phyloP scores from a whole-genome alignment of 2,888 invertebrate genomes.

The Thecocarcelia acutangulata region DNA sequence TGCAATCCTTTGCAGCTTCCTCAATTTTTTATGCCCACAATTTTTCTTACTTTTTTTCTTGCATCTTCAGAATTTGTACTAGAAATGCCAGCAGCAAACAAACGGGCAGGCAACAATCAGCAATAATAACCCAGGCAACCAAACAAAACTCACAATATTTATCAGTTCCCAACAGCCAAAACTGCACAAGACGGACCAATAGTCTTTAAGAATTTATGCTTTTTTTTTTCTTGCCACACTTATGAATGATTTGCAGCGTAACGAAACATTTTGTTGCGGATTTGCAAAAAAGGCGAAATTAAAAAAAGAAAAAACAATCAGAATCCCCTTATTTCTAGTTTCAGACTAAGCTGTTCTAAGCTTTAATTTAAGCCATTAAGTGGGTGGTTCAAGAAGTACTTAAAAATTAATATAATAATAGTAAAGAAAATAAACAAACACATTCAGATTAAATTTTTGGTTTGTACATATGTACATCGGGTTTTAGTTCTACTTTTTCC shows the following conservation, averaged over 20 bases:
- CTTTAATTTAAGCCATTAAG: no score
- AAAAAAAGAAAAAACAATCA: constrained; percentile 32
- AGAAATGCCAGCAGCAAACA: constrained; percentile 32
- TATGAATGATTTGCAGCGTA: constrained; percentile 66
- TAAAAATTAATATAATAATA: no score
- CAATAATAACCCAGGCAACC: no score
- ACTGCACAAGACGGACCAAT: constrained; percentile 29
- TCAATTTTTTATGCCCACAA: constrained; percentile 52
- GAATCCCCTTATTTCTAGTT: constrained; percentile 50
- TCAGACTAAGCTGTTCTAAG: constrained; percentile 27
- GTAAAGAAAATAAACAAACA: no score
- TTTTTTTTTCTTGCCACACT: constrained; percentile 20
- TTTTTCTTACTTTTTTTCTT: constrained; percentile 8
- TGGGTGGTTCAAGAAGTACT: no score
- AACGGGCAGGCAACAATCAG: constrained; percentile 28
- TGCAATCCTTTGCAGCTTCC: constrained; percentile 56
- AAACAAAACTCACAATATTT: constrained; percentile 49
- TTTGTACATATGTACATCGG: no score
- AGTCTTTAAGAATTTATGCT: constrained; percentile 12
- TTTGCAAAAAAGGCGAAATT: constrained; percentile 34
- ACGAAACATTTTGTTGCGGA: constrained; percentile 64
- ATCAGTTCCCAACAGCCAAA: constrained; percentile 37
- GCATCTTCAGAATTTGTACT: not conserved
- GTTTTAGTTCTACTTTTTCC: no score
- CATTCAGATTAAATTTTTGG: no score